Evolutionary conservation across 2,888 invertebrate species (phyloP), one percentile per base, ranked within the genome.

Genomic region (Drosophila lacicola): DNA sequence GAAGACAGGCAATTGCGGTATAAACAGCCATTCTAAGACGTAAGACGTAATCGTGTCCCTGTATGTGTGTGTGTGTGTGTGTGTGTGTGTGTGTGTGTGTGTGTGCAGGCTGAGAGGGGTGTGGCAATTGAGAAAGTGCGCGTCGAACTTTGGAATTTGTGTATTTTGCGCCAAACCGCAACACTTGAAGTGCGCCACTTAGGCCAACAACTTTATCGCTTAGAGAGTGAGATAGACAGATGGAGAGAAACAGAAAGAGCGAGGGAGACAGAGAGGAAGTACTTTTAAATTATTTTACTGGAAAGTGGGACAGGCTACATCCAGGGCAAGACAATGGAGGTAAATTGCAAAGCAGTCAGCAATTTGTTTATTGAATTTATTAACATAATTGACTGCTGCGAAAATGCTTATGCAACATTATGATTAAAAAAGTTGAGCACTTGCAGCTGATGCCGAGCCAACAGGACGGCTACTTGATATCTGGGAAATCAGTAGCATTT

Each of bases 361-460:
- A 73, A 60, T 72, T 84, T 76, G 85, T 70, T 72, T 70, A 79
- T 87, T 81, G 76, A 78, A 70, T 88, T 80, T 80, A 83, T 82
- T 77, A 88, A 62, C 86, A 88, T 85, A 85, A 85, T 88, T 88
- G 83, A 80, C 76, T 76, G 70, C 80, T 70, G 66, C 13, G 17
- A 34, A 46, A 65, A 53, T 34, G 53, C 61, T 70, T 56, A 21
- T 14, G 47, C 49, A 49, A 57, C 42, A 65, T 62, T 47, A 58
- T 75, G 72, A 78, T 82, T 74, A 69, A 70, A 67, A 77, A 83
- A 76, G 76, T 82, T 78, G 47, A 14, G n/a, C 36, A 51, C 33
- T 17, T 51, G 65, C 79, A 71, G 82, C 74, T 78, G 70, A 70
- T 81, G 62, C 72, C 69, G 17, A 42, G 50, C 63, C 53, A 51